Base-by-base conservation (phyloP, 2,888 invertebrate genomes). In the Vannuccia rotundouncinata region DNA sequence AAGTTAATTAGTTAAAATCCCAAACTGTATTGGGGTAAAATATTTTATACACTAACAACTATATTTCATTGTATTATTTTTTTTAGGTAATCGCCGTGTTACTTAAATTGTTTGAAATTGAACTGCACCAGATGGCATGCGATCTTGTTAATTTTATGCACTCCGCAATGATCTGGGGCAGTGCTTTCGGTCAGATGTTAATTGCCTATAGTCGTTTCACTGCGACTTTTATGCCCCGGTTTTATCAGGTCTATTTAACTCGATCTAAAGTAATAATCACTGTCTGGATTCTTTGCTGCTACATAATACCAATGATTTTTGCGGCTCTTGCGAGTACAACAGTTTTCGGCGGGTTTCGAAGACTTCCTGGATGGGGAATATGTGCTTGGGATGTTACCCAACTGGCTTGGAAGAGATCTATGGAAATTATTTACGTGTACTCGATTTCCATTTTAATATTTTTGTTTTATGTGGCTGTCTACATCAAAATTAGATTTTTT, bases 301-400 rank as follows among this genome's bases (percentile, higher is more conserved):
- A 75, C 29, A 5, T 29, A 1, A 75, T 75, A 10, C 75, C 75
- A 2, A 75, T 75, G 1, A 25, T 2, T 2, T 29, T 75, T 29
- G n/a, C 75, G 1, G 13, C 27, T 27, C 29, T 75, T 1, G 75
- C 75, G 2, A 31, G 30, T 27, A 25, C 29, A 2, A 31, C 2
- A 13, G 29, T 75, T 29, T 75, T 75, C 31, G 75, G 75, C 1
- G 75, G 75, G 1, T 75, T 75, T 29, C 29, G 75, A 75, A 13
- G 75, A 75, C 75, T 75, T 29, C 30, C 75, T 29, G 30, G 29
- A 5, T 75, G 75, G 75, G 75, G 75, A 2, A 31, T 75, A 13
- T 75, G 75, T 75, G 75, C 75, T 13, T 75, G 75, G 75, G 75
- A 75, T 29, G 31, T 31, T n/a, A 75, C 27, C 17, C 29, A 75